A percentile compares a stretch with the other conserved stretches of the same genome.
Conservation (phyloP, 2,797 vertebrate species). For the Protosalanx chinensis region DNA sequence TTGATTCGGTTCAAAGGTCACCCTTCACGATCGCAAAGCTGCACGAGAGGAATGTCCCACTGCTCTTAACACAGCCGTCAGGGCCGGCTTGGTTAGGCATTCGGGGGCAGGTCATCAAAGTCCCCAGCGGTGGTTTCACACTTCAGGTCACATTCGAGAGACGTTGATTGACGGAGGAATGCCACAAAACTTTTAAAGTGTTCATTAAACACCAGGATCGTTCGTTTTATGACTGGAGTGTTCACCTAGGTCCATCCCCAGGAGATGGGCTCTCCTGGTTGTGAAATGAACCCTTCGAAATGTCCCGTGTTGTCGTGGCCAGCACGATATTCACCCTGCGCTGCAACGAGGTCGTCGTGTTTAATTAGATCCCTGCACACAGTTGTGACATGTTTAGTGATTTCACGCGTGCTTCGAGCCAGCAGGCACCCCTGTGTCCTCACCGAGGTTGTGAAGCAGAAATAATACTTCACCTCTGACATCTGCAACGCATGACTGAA, state of each 20-base stretch:
- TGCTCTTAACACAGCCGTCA: constrained; percentile 36
- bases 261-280: neutral
- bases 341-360: constrained; percentile 32
- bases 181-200: too few species aligned
- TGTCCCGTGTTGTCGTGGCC: constrained; percentile 35
- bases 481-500: constrained; percentile 75
- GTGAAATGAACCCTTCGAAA: too few species aligned
- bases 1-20: neutral
- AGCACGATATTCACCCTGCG: constrained; percentile 39
- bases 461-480: constrained; percentile 70
- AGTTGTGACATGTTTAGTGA: constrained; percentile 64
- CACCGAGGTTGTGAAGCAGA: constrained; percentile 62
- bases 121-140: constrained; percentile 50
- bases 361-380: constrained; percentile 41
- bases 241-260: too few species aligned
- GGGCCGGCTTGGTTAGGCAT: constrained; percentile 30
- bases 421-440: constrained; percentile 41
- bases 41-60: constrained; percentile 31
- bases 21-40: constrained; percentile 20
- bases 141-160: constrained; percentile 34
- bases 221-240: too few species aligned
- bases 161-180: constrained; percentile 41
- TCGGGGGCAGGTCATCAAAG: constrained; percentile 43
- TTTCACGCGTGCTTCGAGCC: constrained; percentile 63
- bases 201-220: too few species aligned